Conservation (phyloP, 23 tunicate genomes). For the Ascidia mentula region DNA sequence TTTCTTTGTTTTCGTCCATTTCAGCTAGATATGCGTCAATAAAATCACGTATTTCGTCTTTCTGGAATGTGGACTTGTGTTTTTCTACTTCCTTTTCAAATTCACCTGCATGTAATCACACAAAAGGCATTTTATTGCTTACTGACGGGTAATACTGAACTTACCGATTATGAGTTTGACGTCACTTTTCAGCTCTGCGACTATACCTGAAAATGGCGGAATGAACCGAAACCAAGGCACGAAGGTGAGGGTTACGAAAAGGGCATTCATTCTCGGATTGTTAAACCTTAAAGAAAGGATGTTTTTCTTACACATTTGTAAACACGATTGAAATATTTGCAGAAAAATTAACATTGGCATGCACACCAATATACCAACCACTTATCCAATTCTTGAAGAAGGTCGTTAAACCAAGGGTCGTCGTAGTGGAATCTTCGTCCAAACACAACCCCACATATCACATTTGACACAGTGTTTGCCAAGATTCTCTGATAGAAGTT, state of each 20-base stretch:
- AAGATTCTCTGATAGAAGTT: constrained; percentile 3
- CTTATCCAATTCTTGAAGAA: constrained; percentile 11
- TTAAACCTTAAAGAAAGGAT: constrained; percentile 20
- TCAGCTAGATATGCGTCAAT: constrained; percentile 23
- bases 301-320: background rate
- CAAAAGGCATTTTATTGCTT: too few species aligned
- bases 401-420: constrained; percentile 38
- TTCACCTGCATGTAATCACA: background rate
- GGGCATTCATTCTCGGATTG: constrained; percentile 15
- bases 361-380: background rate
- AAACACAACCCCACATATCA: constrained; percentile 31
- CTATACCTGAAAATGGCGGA: constrained; percentile 21
- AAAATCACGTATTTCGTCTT: constrained; percentile 21
- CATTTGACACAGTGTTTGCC: constrained; percentile 45
- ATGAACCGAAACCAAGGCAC: constrained; percentile 31
- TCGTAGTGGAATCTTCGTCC: constrained; percentile 54
- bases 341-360: background rate
- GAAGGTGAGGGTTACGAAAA: constrained; percentile 10
- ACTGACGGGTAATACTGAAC: too few species aligned
- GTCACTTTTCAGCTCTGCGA: background rate
- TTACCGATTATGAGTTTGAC: background rate
- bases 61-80: constrained; percentile 13
- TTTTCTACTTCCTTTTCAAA: constrained; percentile 15
- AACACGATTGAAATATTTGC: background rate
- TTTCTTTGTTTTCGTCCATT: constrained; percentile 2